A percentile compares a stretch with the other conserved stretches of the same genome.
These are phyloP conservation scores for Helostoma temminkii DNA, from an alignment of 2,797 vertebrate genomes.

Conservation along the genomic window DNA sequence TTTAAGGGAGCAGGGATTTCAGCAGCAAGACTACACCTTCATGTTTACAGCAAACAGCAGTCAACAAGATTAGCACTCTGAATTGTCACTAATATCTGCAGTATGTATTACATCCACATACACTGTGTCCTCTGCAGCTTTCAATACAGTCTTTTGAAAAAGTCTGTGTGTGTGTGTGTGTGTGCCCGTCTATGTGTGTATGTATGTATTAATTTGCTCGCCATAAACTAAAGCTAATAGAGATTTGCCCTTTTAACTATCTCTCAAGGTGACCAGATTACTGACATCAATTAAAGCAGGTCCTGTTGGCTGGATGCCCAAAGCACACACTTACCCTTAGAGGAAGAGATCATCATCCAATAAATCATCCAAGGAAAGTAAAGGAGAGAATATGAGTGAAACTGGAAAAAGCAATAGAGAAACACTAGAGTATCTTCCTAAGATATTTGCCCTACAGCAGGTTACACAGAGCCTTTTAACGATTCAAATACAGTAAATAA, in stretches of 20 bases:
- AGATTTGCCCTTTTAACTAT: slow-evolving; percentile 82
- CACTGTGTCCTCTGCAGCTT: slow-evolving; percentile 29
- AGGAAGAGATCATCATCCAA: slow-evolving; percentile 66
- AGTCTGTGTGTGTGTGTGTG: slow-evolving; percentile 14
- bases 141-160: slow-evolving; percentile 36
- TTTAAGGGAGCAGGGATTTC: slow-evolving; percentile 71
- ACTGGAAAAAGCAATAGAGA: slow-evolving; percentile 35
- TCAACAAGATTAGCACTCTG: slow-evolving; percentile 61
- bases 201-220: slow-evolving; percentile 63
- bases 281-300: slow-evolving; percentile 82
- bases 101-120: slow-evolving; percentile 45
- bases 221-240: slow-evolving; percentile 82
- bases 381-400: slow-evolving; percentile 38
- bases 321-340: slow-evolving; percentile 66
- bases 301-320: slow-evolving; percentile 74
- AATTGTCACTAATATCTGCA: slow-evolving; percentile 62
- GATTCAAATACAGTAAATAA: slow-evolving; percentile 60
- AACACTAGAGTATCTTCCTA: slow-evolving; percentile 19
- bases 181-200: slow-evolving; percentile 10
- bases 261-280: slow-evolving; percentile 85
- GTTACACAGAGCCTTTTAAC: slow-evolving; percentile 35
- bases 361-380: slow-evolving; percentile 71
- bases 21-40: slow-evolving; percentile 62
- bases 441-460: slow-evolving; percentile 50
- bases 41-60: slow-evolving; percentile 71